These are phyloP conservation scores for Acipenser transmontanus DNA, from an alignment of 2,797 vertebrate species.

Conservation along the genomic window DNA sequence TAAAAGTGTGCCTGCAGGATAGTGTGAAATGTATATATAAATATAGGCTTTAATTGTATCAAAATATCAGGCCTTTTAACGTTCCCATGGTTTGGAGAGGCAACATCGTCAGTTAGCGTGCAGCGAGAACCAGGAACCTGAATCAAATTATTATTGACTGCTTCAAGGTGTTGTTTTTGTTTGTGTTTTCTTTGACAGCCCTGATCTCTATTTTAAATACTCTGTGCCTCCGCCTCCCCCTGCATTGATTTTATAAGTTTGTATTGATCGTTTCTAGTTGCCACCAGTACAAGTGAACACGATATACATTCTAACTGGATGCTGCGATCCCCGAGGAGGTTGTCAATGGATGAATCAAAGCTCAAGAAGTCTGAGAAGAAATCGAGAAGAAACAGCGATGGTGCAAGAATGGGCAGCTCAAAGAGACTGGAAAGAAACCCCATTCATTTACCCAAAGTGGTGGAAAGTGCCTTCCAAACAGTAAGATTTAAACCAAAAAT, in stretches of 20 bases:
- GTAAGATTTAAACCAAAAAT: conserved; percentile 88
- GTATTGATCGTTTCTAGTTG: conserved; percentile 60
- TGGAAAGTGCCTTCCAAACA: conserved; percentile 88
- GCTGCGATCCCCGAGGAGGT: conserved; percentile 72
- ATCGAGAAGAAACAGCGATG: conserved; percentile 47
- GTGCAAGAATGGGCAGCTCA: conserved; percentile 60
- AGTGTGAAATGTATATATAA: no score
- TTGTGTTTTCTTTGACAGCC: not conserved
- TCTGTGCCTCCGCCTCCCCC: not conserved
- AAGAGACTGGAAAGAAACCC: conserved; percentile 87
- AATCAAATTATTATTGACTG: no score
- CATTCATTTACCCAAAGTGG: conserved; percentile 94
- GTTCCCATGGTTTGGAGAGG: no score
- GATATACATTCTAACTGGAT: conserved; percentile 97
- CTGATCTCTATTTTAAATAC: not conserved
- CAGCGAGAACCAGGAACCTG: no score
- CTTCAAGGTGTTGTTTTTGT: not conserved
- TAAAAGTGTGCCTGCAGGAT: no score
- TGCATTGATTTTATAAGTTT: not conserved
- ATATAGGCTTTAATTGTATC: no score
- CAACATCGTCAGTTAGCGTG: no score
- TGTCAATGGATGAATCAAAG: conserved; percentile 49
- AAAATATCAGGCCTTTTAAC: no score
- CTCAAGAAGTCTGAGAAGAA: conserved; percentile 30
- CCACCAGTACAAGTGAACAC: conserved; percentile 85